Percentiles rank a stretch among this genome's conserved stretches.
phyloP scores from a whole-genome alignment of 2,888 invertebrate species.

The Himalopsyche anomala region DNA sequence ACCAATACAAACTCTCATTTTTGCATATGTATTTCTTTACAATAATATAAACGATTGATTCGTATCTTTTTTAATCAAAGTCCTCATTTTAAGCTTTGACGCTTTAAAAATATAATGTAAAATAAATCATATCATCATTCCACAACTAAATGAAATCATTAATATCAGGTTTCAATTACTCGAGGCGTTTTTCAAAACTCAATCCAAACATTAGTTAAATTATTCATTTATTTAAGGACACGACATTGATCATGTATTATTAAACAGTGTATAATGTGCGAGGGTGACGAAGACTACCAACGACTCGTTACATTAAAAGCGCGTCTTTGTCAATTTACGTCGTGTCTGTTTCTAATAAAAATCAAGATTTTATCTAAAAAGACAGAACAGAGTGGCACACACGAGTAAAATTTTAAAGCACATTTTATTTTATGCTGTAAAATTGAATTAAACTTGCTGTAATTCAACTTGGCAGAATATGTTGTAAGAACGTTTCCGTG shows the following conservation, averaged over 20 bases:
- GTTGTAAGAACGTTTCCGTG: not conserved
- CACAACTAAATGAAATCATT: too few species aligned
- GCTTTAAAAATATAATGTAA: too few species aligned
- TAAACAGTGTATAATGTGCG: not conserved
- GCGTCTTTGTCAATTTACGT: conserved; percentile 21
- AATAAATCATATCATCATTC: too few species aligned
- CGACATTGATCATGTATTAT: not conserved
- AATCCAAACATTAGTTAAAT: too few species aligned
- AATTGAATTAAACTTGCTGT: not conserved
- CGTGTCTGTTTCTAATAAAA: conserved; percentile 37
- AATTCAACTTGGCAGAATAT: not conserved
- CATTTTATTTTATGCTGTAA: not conserved
- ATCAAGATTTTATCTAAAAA: conserved; percentile 13
- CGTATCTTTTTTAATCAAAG: too few species aligned
- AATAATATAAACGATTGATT: too few species aligned
- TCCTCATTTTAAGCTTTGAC: too few species aligned
- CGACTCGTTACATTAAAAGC: conserved; percentile 40
- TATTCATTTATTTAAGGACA: too few species aligned
- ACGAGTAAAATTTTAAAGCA: conserved; percentile 26
- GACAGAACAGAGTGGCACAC: conserved; percentile 1
- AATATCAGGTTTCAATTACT: too few species aligned
- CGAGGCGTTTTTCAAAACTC: too few species aligned
- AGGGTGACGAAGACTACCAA: conserved; percentile 1
- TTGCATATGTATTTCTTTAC: too few species aligned
- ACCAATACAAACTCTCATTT: too few species aligned